phyloP scores from a whole-genome alignment of 2,113 vertebrate species.

The Eclectus roratus region DNA sequence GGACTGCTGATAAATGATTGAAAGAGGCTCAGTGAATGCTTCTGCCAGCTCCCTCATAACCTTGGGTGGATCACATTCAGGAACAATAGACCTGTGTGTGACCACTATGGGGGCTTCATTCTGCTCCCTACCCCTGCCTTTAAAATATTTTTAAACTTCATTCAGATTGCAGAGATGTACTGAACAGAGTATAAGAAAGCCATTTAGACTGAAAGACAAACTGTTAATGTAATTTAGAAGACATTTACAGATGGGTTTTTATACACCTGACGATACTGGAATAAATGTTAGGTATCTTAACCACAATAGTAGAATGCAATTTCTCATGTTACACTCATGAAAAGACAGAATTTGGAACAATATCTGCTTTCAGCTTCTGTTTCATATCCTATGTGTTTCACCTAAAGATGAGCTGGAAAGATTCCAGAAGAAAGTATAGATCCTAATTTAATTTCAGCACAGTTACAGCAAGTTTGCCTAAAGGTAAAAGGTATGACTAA shows the following conservation, averaged over 20 bases:
- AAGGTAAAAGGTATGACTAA: neutral
- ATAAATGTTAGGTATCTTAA: neutral
- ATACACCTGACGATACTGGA: neutral
- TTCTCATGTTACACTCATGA: neutral
- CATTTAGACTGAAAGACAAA: neutral
- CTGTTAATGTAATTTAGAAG: neutral
- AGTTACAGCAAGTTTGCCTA: neutral
- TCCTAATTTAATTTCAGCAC: constrained; percentile 41
- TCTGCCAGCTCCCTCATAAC: neutral
- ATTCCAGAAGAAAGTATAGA: constrained; percentile 4
- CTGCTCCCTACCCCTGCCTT: neutral
- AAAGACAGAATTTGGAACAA: neutral
- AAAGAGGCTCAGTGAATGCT: neutral
- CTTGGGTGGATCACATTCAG: neutral
- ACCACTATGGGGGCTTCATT: neutral
- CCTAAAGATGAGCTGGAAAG: constrained; percentile 31
- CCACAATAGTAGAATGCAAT: neutral
- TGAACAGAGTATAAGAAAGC: neutral
- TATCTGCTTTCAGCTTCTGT: constrained; percentile 3
- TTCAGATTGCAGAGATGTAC: neutral
- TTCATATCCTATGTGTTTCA: neutral
- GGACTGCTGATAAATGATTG: neutral
- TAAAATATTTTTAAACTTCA: neutral
- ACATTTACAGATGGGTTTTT: neutral
- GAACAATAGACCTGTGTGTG: accelerated